A percentile compares a stretch with the other conserved stretches of the same genome.
Conservation (phyloP, 2,113 vertebrate genomes). For the Chaenogobius annularis region DNA sequence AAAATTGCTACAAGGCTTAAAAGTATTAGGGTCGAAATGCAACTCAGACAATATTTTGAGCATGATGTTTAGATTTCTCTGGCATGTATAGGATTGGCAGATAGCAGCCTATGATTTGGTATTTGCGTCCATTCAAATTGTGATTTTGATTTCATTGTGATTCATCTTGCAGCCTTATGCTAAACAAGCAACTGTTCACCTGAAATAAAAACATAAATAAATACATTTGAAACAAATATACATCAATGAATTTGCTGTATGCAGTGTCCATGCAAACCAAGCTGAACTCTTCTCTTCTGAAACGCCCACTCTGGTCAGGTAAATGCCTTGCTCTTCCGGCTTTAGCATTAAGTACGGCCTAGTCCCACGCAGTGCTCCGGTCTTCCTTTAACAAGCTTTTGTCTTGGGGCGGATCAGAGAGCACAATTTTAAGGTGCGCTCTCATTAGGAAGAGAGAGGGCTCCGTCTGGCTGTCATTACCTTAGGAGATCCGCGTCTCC, state of each 20-base stretch:
- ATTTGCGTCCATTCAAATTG: too few relatives aligned
- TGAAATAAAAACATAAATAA: background rate
- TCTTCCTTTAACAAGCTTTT: conserved; percentile 56
- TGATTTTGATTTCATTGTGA: too few relatives aligned
- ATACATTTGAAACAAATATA: background rate
- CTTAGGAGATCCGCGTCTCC: conserved; percentile 16
- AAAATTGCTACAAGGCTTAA: too few relatives aligned
- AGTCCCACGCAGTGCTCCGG: conserved; percentile 24
- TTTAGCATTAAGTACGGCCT: conserved; percentile 9
- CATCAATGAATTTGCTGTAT: background rate
- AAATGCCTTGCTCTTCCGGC: background rate
- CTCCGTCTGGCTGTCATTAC: conserved; percentile 17
- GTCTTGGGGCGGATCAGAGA: conserved; percentile 37
- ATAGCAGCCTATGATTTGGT: too few relatives aligned
- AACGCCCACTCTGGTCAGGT: background rate
- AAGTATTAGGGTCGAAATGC: too few relatives aligned
- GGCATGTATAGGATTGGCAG: too few relatives aligned
- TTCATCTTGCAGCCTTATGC: too few relatives aligned
- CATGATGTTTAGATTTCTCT: too few relatives aligned
- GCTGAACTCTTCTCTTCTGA: background rate
- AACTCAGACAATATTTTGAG: too few relatives aligned
- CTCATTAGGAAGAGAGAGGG: conserved; percentile 40
- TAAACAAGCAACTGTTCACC: too few relatives aligned
- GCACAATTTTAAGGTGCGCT: conserved; percentile 48
- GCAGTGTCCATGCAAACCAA: background rate